Evolutionary conservation across 2,113 vertebrate species (phyloP), one percentile per base, ranked within the genome.

Genomic region (Atrichornis clamosus): DNA sequence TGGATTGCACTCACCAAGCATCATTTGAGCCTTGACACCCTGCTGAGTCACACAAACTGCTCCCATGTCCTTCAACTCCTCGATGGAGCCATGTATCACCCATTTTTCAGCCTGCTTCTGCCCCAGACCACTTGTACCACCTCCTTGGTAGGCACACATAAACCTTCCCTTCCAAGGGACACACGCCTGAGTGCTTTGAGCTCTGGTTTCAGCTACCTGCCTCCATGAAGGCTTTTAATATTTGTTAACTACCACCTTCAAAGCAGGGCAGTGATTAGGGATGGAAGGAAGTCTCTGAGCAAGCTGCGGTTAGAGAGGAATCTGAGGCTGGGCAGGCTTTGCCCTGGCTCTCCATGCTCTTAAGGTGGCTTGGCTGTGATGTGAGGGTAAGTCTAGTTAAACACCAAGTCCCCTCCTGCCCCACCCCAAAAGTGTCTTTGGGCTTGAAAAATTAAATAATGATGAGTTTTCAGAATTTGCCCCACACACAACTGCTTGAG

Each of bases 21-120:
- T 55, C 59, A 37, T 12, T 56, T 55, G 6, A 56, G 41, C 52
- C 46, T 55, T 62, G 50, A 22, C 41, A 50, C 11, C 28, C 4
- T 8, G 5, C 10, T 63, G 15, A 50, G 50, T 24, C 56, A 55
- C 55, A 65, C 3, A 37, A 46, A 65, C 8, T 35, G 21, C 75
- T 75, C 56, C 42, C 17, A 5, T 13, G 50, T 62, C 46, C 50
- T 69, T 83, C 67, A 80, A 32, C 21, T 84, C 52, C 47, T 63
- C 1, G 0, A 3, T 44, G 52, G 58, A 70, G 35, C 41, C 28
- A 11, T 22, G 13, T 11, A 49, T 11, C 27, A 56, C 30, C 58
- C 1, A 2, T 39, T 53, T 30, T 65, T 65, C 41, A 74, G n/a
- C 52, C 42, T 81, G 41, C 19, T 53, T 19, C 58, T 76, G 24